A percentile compares a stretch with the other conserved stretches of the same genome.
These are phyloP conservation scores for Dufourea novaeangliae DNA, from an alignment of 1,140 invertebrate genomes.

Conservation along the genomic window DNA sequence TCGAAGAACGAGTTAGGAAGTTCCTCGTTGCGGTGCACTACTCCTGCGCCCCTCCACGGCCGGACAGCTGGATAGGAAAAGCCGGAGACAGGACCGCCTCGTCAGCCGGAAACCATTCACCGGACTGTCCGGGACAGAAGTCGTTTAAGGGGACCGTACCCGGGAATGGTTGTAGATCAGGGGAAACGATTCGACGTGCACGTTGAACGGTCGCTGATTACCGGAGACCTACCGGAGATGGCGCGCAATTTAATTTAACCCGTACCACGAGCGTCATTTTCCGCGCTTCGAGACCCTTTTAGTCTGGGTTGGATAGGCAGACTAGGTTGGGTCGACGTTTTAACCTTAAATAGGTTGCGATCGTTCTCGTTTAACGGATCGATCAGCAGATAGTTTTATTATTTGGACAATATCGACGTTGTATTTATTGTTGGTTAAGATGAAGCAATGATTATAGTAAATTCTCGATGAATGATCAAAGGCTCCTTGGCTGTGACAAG, in stretches of 20 bases:
- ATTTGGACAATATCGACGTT: too few species aligned
- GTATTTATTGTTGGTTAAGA: too few species aligned
- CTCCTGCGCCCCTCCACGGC: too few species aligned
- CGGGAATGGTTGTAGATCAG: not conserved
- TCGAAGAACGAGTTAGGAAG: slow-evolving; percentile 17
- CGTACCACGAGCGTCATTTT: not conserved
- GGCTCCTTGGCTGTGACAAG: too few species aligned
- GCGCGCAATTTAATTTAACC: not conserved
- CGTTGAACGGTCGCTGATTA: not conserved
- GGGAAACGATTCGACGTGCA: not conserved
- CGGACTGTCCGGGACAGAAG: slow-evolving; percentile 55
- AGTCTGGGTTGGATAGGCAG: too few species aligned
- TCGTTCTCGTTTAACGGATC: too few species aligned
- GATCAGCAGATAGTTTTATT: too few species aligned
- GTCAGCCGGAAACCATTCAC: slow-evolving; percentile 62
- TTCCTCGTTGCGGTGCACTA: slow-evolving; percentile 10
- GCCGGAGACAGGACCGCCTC: slow-evolving; percentile 26
- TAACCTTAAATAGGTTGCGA: too few species aligned
- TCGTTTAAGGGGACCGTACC: slow-evolving; percentile 52
- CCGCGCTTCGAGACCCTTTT: too few species aligned
- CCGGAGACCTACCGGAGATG: not conserved
- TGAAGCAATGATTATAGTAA: too few species aligned
- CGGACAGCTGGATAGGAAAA: slow-evolving; percentile 16
- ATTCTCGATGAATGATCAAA: too few species aligned
- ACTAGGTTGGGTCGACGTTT: too few species aligned